These are phyloP conservation scores for Chydorus sphaericus DNA, from an alignment of 2,888 invertebrate genomes.

Conservation along the genomic window DNA sequence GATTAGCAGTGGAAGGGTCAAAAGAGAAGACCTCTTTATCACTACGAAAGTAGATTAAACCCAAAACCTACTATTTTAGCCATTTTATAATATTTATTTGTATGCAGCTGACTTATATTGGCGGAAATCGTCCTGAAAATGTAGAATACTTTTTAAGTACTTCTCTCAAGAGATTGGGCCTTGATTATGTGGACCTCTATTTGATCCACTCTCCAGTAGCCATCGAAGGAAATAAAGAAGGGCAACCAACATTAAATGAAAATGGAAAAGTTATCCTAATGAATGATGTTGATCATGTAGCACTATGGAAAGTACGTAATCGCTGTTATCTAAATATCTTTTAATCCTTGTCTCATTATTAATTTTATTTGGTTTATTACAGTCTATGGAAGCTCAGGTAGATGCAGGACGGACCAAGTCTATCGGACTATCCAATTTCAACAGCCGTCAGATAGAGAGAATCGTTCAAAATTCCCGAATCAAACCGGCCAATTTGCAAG, in stretches of 20 bases:
- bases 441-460: constrained; percentile 50
- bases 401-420: constrained; percentile 51
- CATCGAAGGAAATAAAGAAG: constrained; percentile 6
- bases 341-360: too few species aligned
- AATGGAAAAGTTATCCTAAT: constrained; percentile 30
- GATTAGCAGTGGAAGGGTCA: constrained; percentile 23
- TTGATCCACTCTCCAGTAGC: constrained; percentile 28
- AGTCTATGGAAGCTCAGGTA: constrained; percentile 51
- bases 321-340: constrained; percentile 27
- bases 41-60: constrained; percentile 25
- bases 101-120: constrained; percentile 22
- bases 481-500: constrained; percentile 34
- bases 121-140: constrained; percentile 17
- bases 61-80: not conserved
- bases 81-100: too few species aligned
- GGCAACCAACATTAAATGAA: not conserved
- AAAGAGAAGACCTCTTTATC: constrained; percentile 28
- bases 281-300: constrained; percentile 48
- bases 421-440: constrained; percentile 77
- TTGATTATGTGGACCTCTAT: constrained; percentile 30
- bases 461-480: constrained; percentile 44
- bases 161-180: constrained; percentile 23
- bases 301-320: constrained; percentile 51
- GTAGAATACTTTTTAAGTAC: constrained; percentile 19
- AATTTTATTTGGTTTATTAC: constrained; percentile 30